A percentile compares a stretch with the other conserved stretches of the same genome.
These are phyloP conservation scores for Adela reaumurella DNA, from an alignment of 2,888 invertebrate genomes.

Conservation along the genomic window DNA sequence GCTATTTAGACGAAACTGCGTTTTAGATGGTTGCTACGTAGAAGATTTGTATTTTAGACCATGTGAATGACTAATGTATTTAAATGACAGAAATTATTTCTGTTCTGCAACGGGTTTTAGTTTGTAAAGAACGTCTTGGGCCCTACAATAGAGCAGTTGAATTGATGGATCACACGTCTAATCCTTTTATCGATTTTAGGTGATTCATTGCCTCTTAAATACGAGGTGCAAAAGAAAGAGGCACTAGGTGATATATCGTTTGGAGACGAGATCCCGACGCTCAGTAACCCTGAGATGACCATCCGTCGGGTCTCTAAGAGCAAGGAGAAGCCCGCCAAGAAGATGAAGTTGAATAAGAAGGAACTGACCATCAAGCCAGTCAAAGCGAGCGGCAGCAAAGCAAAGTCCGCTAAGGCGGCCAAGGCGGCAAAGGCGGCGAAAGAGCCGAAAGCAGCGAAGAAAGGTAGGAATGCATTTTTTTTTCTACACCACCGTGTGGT, in stretches of 20 bases:
- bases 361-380: slow-evolving; percentile 20
- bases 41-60: too few species aligned
- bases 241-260: background rate
- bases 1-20: too few species aligned
- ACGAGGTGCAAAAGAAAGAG: background rate
- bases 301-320: background rate
- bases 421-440: background rate
- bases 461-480: background rate
- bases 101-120: too few species aligned
- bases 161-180: background rate
- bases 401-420: slow-evolving; percentile 6
- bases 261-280: background rate
- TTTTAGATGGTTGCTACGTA: too few species aligned
- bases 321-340: slow-evolving; percentile 21
- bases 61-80: too few species aligned
- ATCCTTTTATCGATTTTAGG: background rate
- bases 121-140: too few species aligned
- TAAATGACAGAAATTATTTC: too few species aligned
- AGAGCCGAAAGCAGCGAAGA: background rate
- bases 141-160: too few species aligned
- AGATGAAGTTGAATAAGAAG: slow-evolving; percentile 19
- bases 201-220: background rate
- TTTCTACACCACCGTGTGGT: background rate
- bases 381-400: slow-evolving; percentile 30
- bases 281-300: background rate